A percentile compares a stretch with the other conserved stretches of the same genome.
Conservation (phyloP, 2,888 invertebrate genomes). For the Darwinula stevensoni region DNA sequence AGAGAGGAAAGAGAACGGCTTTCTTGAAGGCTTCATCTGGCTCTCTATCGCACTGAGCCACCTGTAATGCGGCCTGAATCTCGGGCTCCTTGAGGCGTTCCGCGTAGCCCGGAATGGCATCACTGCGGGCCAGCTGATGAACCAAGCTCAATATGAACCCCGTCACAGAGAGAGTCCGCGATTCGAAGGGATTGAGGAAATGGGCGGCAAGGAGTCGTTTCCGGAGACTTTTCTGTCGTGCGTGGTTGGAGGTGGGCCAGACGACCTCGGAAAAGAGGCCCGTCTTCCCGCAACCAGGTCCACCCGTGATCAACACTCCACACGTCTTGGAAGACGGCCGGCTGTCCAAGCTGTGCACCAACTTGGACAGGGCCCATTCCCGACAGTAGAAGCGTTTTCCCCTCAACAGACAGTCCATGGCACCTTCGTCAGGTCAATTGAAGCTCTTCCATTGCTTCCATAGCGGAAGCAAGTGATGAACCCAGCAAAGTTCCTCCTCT, state of each 20-base stretch:
- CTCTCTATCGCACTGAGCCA: slow-evolving; percentile 50
- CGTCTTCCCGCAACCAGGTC: slow-evolving; percentile 81
- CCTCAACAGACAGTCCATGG: not conserved
- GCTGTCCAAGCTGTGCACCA: slow-evolving; percentile 68
- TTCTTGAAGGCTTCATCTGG: slow-evolving; percentile 76
- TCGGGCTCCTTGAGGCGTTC: slow-evolving; percentile 50
- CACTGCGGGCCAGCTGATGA: slow-evolving; percentile 36
- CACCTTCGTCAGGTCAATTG: too few species aligned
- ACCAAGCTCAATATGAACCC: slow-evolving; percentile 58
- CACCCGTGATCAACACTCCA: slow-evolving; percentile 62
- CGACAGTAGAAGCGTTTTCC: slow-evolving; percentile 42
- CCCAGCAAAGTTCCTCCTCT: too few species aligned
- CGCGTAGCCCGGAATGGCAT: slow-evolving; percentile 17
- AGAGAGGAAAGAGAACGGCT: slow-evolving; percentile 52
- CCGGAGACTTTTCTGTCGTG: slow-evolving; percentile 12
- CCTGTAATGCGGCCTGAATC: slow-evolving; percentile 42
- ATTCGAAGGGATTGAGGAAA: slow-evolving; percentile 28
- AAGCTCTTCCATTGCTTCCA: too few species aligned
- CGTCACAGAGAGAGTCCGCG: slow-evolving; percentile 50
- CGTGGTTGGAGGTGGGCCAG: slow-evolving; percentile 12
- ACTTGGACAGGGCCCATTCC: slow-evolving; percentile 85
- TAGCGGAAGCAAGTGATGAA: too few species aligned
- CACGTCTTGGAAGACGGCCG: slow-evolving; percentile 37
- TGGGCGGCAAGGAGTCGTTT: slow-evolving; percentile 24
- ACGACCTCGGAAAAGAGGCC: slow-evolving; percentile 24